Evolutionary conservation across 2,888 invertebrate species (phyloP).

Genomic region (Drosophila ochracea): DNA sequence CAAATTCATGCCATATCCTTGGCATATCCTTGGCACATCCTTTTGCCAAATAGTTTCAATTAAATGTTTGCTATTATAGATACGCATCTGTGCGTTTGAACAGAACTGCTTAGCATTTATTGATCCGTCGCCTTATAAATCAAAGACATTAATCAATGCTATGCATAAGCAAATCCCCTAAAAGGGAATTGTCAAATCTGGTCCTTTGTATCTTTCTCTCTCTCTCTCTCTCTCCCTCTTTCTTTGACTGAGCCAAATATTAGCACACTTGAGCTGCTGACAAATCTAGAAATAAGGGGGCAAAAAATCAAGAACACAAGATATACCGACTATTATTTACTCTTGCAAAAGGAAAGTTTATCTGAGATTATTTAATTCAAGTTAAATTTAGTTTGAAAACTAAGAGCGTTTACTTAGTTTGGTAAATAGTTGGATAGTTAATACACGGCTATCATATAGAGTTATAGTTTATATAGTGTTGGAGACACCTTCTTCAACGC

Average conservation of each 20-base stretch:
- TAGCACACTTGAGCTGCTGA: constrained; percentile 60
- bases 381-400: neutral
- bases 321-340: neutral
- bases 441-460: neutral
- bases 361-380: neutral
- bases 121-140: constrained; percentile 54
- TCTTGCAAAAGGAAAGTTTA: neutral
- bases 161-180: constrained; percentile 40
- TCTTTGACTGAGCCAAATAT: constrained; percentile 51
- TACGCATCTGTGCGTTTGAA: constrained; percentile 47
- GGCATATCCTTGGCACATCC: constrained; percentile 16
- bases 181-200: constrained; percentile 37
- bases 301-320: neutral
- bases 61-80: constrained; percentile 60
- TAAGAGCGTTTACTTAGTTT: neutral
- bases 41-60: constrained; percentile 50
- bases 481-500: neutral
- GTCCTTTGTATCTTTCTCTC: constrained; percentile 17
- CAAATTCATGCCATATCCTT: constrained; percentile 19
- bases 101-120: constrained; percentile 31
- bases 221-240: neutral
- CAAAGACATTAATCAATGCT: constrained; percentile 65
- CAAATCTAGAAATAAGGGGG: constrained; percentile 36
- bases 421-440: neutral
- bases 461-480: neutral